Evolutionary conservation across 2,113 vertebrate species (phyloP).

Genomic region (Zapus hudsonius): DNA sequence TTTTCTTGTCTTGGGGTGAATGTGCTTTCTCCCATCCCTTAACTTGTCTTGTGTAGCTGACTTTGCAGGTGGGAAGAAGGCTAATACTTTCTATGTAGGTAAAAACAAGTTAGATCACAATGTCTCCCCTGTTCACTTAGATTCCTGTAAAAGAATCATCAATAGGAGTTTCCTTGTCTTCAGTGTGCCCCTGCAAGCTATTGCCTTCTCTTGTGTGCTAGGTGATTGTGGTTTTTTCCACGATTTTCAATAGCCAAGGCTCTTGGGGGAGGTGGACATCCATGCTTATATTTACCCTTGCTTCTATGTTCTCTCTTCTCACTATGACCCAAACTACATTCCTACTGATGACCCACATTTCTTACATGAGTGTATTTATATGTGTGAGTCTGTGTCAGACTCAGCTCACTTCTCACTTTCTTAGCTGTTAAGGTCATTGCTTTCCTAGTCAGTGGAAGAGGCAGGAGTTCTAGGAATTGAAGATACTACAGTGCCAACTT

Average conservation of each 20-base stretch:
- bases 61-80: neutral
- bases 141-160: neutral
- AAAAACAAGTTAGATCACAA: constrained; percentile 8
- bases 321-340: neutral
- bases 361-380: neutral
- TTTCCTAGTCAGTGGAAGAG: neutral
- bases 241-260: neutral
- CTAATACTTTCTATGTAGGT: neutral
- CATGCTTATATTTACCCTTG: neutral
- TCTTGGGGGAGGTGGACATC: neutral
- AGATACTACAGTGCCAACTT: neutral
- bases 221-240: neutral
- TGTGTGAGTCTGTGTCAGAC: neutral
- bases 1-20: neutral
- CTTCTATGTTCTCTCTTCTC: neutral
- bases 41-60: neutral
- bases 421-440: neutral
- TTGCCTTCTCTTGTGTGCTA: neutral
- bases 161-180: neutral
- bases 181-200: neutral
- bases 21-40: neutral
- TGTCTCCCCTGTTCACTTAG: neutral
- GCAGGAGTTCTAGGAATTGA: neutral
- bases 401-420: neutral
- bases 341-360: neutral